Base-by-base conservation (phyloP, 2,113 vertebrate species). In the Formicarius rufipectus region DNA sequence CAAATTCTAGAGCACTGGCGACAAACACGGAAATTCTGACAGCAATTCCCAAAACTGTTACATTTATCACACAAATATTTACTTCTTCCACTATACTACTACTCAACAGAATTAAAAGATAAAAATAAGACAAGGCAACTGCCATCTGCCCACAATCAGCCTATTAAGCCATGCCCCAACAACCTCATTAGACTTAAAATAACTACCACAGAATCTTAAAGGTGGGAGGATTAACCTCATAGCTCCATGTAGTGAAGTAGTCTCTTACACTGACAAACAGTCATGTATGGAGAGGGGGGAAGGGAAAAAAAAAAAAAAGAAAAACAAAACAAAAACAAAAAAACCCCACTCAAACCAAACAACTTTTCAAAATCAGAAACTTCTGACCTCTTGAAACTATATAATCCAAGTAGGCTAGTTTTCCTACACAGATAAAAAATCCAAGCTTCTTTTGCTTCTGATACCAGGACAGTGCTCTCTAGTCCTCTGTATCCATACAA, bases 161-260 rank as follows among this genome's bases (percentile, higher is more conserved):
- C 95, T 94, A 95, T 92, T 95, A 97, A 95, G 96, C 90, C 92
- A 95, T 95, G 91, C 67, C 84, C 91, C 94, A 95, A 95, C 92
- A 91, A 89, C 90, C 94, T 95, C 87, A 93, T 96, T 90, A 96
- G 92, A 89, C 94, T 95, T 97, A 96, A 97, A 97, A 97, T 97
- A 97, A 95, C 96, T 58, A 69, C 76, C 78, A 91, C 19, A 91
- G 88, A 86, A 89, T 89, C 96, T 93, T 95, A 76, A 93, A 93
- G 92, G 81, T 83, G 83, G 84, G 39, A 95, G 64, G 96, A 97
- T 96, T 97, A 97, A 47, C 80, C 58, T 94, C 60, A 45, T 10
- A 79, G 92, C 28, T 45, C 90, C 50, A 72, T 27, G 83, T 21
- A 95, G 67, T n/a, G 21, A 73, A 63, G 21, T 6, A 84, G 62